Evolutionary conservation across 1,140 invertebrate species (phyloP), one percentile per base, ranked within the genome.

Genomic region (Muscidifurax raptorellus): DNA sequence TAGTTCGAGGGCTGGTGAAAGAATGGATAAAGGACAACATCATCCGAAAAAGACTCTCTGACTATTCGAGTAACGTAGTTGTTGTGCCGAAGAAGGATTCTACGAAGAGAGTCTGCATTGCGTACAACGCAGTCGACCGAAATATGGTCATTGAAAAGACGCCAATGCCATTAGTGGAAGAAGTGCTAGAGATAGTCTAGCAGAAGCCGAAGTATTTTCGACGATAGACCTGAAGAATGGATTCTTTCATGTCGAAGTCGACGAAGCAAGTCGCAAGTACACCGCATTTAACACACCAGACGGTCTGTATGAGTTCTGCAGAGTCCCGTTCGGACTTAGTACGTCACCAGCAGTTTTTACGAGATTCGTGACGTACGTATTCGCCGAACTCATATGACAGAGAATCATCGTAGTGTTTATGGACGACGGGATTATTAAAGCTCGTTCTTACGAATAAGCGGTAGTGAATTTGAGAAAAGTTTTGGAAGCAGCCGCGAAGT

Each of bases 1-100:
- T 74, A 25, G 85, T 90, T n/a, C 44, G 85, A n/a, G 28, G 52
- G 66, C 81, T 88, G 69, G 85, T 90, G 3, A 79, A 88, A 15
- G 84, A 89, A 67, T 69, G 90, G 80, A 47, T 91, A 67, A 44
- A 85, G 52, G 32, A 85, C 18, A 88, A 87, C 18, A 78, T 92
- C 2, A 89, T 91, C 25, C 44, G 86, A 74, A 77, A 67, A 4
- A 89, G 87, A 6, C 36, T 28, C 66, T 91, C 89, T 12, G 89
- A 92, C 10, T 95, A 90, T 87, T 86, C 91, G 12, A 89, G 89
- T 12, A 92, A 91, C 6, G 85, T 93, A 5, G 87, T 94, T 0
- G 74, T 93, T 9, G 90, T 91, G 0, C 82, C 80, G 47, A 94
- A 94, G 85, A 92, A 91, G 83, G 91, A 93, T 86, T 40, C 36